phyloP scores from a whole-genome alignment of 2,113 vertebrate genomes.

The Notarius quadriscutis region DNA sequence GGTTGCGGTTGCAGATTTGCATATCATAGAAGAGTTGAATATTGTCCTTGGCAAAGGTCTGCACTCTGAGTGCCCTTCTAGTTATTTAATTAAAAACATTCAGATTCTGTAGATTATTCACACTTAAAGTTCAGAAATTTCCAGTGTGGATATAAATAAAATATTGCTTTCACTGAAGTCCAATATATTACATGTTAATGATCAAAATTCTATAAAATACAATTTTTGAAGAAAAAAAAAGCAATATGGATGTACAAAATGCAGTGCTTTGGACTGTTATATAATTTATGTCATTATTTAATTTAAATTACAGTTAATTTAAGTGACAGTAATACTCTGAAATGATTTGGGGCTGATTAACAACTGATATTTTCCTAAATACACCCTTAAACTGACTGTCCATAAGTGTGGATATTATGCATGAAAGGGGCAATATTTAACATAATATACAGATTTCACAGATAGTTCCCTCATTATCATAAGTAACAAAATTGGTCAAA shows the following conservation, averaged over 20 bases:
- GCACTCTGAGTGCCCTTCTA: too few relatives aligned
- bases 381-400: background rate
- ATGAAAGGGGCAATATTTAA: too few relatives aligned
- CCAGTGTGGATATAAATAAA: background rate
- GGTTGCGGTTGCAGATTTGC: too few relatives aligned
- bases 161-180: background rate
- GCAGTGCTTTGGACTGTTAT: background rate
- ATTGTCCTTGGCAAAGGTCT: too few relatives aligned
- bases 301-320: background rate
- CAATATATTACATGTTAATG: background rate
- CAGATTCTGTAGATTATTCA: background rate
- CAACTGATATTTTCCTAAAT: background rate
- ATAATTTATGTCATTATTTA: background rate
- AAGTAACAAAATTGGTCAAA: background rate
- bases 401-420: background rate
- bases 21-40: too few relatives aligned
- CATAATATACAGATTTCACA: background rate
- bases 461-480: background rate
- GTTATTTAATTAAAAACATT: background rate
- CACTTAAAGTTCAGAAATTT: background rate
- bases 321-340: background rate
- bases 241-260: background rate
- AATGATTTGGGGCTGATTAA: background rate
- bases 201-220: background rate
- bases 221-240: background rate